phyloP scores from a whole-genome alignment of 2,113 vertebrate genomes.

The Lophotis ruficrista region DNA sequence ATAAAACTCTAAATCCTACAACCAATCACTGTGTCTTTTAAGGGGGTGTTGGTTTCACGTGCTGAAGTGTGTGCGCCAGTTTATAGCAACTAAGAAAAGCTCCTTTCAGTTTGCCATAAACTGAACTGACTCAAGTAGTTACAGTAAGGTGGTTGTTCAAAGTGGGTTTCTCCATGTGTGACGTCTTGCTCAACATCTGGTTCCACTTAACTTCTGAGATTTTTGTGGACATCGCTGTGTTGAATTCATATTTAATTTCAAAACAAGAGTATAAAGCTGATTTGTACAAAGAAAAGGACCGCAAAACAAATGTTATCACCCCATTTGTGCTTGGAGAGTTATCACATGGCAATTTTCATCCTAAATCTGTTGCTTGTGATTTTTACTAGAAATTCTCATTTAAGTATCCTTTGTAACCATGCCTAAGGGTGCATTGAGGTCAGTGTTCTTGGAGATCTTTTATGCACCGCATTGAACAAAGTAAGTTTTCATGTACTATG shows the following conservation, averaged over 20 bases:
- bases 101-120: slow-evolving; percentile 69
- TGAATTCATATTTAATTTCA: slow-evolving; percentile 27
- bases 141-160: slow-evolving; percentile 79
- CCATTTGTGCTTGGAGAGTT: neutral
- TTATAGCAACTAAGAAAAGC: slow-evolving; percentile 69
- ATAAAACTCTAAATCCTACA: slow-evolving; percentile 55
- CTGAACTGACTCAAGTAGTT: slow-evolving; percentile 73
- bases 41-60: slow-evolving; percentile 58
- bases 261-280: slow-evolving; percentile 46
- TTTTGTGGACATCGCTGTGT: neutral
- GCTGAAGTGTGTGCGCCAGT: slow-evolving; percentile 61
- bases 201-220: slow-evolving; percentile 67
- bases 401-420: neutral
- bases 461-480: neutral
- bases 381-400: neutral
- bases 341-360: neutral
- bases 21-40: slow-evolving; percentile 48
- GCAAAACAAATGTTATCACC: neutral
- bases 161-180: slow-evolving; percentile 55
- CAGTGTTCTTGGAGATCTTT: neutral
- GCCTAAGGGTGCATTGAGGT: neutral
- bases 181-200: slow-evolving; percentile 75
- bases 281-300: neutral
- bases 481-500: neutral
- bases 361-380: slow-evolving; percentile 18